Evolutionary conservation across 2,113 vertebrate genomes (phyloP).

Genomic region (Dunckerocampus dactyliophorus): DNA sequence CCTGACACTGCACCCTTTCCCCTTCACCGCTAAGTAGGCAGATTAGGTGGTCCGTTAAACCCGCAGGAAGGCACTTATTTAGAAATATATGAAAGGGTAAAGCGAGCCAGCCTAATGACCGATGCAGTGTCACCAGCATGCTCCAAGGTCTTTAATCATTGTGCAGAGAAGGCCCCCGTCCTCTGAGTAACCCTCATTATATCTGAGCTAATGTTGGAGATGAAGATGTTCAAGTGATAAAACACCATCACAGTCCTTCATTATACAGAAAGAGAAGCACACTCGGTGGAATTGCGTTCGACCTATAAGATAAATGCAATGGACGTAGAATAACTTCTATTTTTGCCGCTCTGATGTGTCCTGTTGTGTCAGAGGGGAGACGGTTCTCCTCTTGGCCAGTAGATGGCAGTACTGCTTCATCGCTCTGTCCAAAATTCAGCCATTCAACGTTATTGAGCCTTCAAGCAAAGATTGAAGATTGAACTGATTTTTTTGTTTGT

Average conservation of each 20-base stretch:
- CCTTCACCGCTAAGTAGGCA: constrained; percentile 57
- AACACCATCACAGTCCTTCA: constrained; percentile 67
- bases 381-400: constrained; percentile 29
- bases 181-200: constrained; percentile 75
- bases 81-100: constrained; percentile 72
- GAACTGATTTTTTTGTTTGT: not conserved
- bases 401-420: constrained; percentile 53
- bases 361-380: not conserved
- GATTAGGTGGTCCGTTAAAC: constrained; percentile 71
- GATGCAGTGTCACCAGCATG: constrained; percentile 62
- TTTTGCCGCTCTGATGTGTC: constrained; percentile 46
- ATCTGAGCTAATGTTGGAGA: constrained; percentile 72
- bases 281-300: constrained; percentile 66
- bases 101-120: constrained; percentile 68
- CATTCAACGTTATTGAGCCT: constrained; percentile 6
- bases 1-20: constrained; percentile 41
- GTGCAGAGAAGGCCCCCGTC: constrained; percentile 59
- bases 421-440: not conserved
- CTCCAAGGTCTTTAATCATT: constrained; percentile 67
- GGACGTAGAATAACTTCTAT: constrained; percentile 58
- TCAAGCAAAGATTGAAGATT: not conserved
- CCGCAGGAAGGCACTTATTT: constrained; percentile 69
- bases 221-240: constrained; percentile 69
- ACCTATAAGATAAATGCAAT: constrained; percentile 67
- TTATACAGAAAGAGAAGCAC: constrained; percentile 69